These are phyloP conservation scores for Microcebus griseorufus DNA, from an alignment of 2,113 vertebrate genomes.

Conservation along the genomic window DNA sequence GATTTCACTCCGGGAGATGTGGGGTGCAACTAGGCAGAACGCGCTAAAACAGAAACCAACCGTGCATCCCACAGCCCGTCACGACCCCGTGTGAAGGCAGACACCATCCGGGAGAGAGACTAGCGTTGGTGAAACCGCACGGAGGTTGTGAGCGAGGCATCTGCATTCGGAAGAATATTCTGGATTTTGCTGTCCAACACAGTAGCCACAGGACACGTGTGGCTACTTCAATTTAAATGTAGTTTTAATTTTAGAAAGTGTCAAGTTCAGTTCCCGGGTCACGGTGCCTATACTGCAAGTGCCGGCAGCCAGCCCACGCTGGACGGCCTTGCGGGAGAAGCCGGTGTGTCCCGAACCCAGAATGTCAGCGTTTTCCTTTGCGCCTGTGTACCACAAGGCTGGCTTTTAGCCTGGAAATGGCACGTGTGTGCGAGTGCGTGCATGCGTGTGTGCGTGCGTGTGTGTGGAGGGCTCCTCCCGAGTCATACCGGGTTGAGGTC, in stretches of 20 bases:
- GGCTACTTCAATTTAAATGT: not conserved
- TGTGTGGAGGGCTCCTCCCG: rapidly evolving
- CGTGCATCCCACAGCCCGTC: rapidly evolving
- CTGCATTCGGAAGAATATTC: not conserved
- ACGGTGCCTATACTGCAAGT: rapidly evolving
- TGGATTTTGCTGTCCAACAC: rapidly evolving
- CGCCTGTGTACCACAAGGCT: not conserved
- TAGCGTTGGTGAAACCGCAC: rapidly evolving
- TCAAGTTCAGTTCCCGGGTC: not conserved
- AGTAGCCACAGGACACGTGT: not conserved
- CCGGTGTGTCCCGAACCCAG: not conserved
- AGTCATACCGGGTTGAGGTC: not conserved
- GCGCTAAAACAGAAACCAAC: too few species aligned
- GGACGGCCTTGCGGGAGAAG: rapidly evolving
- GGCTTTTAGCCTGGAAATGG: too few species aligned
- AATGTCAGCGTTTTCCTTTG: rapidly evolving
- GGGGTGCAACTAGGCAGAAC: not conserved
- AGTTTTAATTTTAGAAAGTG: not conserved
- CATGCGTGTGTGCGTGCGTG: not conserved
- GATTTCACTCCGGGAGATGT: not conserved
- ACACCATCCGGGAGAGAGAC: rapidly evolving
- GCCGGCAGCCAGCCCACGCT: rapidly evolving
- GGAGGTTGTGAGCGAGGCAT: rapidly evolving
- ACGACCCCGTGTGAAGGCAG: rapidly evolving
- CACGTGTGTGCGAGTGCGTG: not conserved